Percentiles rank a stretch among this genome's conserved stretches.
Conservation (phyloP, 1,140 invertebrate species). For the Meloidogyne hapla region DNA sequence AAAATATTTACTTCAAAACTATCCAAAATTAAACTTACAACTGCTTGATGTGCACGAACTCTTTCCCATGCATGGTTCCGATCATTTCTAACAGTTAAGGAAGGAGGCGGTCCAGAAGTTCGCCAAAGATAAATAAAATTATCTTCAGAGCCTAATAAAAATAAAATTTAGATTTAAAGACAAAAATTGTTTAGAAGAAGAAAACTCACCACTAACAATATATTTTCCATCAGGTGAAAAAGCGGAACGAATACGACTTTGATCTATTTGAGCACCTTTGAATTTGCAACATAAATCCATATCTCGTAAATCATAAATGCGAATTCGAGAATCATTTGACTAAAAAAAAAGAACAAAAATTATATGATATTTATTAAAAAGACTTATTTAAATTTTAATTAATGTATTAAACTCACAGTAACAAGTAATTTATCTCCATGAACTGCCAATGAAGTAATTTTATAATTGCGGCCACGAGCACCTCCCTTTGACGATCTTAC, state of each 20-base stretch:
- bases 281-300: constrained; percentile 94
- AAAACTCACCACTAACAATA: constrained; percentile 76
- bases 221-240: constrained; percentile 93
- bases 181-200: constrained; percentile 15
- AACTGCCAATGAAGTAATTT: constrained; percentile 86
- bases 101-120: constrained; percentile 72
- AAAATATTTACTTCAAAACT: neutral
- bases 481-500: constrained; percentile 77
- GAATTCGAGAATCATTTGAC: constrained; percentile 93
- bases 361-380: too few species aligned
- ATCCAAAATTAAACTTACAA: neutral
- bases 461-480: constrained; percentile 82
- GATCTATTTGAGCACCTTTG: constrained; percentile 85
- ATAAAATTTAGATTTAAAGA: too few species aligned
- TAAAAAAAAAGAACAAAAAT: neutral
- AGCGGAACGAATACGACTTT: constrained; percentile 93
- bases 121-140: constrained; percentile 72
- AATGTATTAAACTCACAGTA: constrained; percentile 68
- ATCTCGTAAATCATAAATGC: constrained; percentile 92
- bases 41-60: constrained; percentile 73
- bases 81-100: constrained; percentile 86
- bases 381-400: neutral
- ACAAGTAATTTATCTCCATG: constrained; percentile 76
- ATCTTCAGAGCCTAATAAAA: constrained; percentile 80
- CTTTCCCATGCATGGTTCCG: constrained; percentile 96